Conservation (phyloP, 2,888 invertebrate species). For the Venusia cambrica region DNA sequence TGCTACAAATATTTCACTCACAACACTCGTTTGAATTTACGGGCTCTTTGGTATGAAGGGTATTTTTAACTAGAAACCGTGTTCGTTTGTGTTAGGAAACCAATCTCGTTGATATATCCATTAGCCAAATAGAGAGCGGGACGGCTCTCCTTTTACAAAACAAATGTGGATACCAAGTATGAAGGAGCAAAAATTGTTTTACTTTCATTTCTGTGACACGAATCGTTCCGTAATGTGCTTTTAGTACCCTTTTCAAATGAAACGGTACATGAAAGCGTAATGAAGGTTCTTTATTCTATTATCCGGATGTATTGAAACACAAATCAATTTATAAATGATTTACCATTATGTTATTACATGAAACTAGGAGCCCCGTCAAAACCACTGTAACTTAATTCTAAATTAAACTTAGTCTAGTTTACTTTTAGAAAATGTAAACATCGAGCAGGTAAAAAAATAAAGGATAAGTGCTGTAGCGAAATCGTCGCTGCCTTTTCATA, state of each 20-base stretch:
- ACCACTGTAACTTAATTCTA: no score
- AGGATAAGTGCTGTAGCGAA: conserved; percentile 2
- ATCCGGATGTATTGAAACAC: conserved; percentile 20
- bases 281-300: conserved; percentile 33
- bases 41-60: conserved; percentile 27
- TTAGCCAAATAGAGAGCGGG: conserved; percentile 59
- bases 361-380: no score
- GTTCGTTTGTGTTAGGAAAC: conserved; percentile 51
- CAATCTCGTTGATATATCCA: conserved; percentile 64
- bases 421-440: conserved; percentile 4
- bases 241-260: conserved; percentile 34
- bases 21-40: conserved; percentile 41
- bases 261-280: conserved; percentile 35
- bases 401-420: no score
- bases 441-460: neutral
- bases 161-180: conserved; percentile 42
- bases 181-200: conserved; percentile 46
- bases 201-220: conserved; percentile 40
- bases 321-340: conserved; percentile 17
- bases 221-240: conserved; percentile 30
- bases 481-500: conserved; percentile 29
- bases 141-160: conserved; percentile 45
- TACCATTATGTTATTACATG: no score
- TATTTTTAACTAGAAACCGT: conserved; percentile 50
- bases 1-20: conserved; percentile 40